Evolutionary conservation across 2,113 vertebrate species (phyloP), one percentile per base, ranked within the genome.

Genomic region (Entomyzon cyanotis): DNA sequence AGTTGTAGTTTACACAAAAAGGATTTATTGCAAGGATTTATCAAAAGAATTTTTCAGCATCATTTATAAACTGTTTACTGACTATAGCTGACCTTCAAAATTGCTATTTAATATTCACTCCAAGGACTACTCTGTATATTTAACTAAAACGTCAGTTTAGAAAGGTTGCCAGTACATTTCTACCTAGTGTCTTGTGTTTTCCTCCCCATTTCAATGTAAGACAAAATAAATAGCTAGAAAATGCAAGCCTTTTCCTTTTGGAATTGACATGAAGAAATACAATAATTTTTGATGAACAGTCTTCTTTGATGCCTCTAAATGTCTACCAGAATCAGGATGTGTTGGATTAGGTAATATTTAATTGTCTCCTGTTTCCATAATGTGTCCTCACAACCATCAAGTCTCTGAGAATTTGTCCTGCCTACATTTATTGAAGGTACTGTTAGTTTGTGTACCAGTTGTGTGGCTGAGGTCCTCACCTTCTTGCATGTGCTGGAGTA

Each of bases 1-100:
- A 49, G 25, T 64, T 90, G 60, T 78, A 78, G 79, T 90, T 94
- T 96, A 95, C 87, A 93, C 79, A 88, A 67, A 91, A 90, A 90
- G 59, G 67, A 91, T 94, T 94, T 95, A 88, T 86, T 90, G 41
- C 64, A 67, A 78, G 71, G 33, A 76, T 39, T 96, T 59, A 74
- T 95, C 78, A 83, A 82, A 91, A 85, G 25, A 76, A 88, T 85
- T 93, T 95, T 92, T 94, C 85, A 88, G 20, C 4, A 4, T 93
- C 77, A 93, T 93, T 93, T 93, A 94, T 95, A 96, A 92, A 86
- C 64, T 74, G 71, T 94, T 97, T 96, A 90, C 96, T 92, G 83
- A 96, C 76, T 90, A n/a, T 60, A 79, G 37, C 75, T 96, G 89
- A 93, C 95, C 95, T 96, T 97, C 95, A 97, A 44, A 91, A 65